Base-by-base conservation (phyloP, 1,140 invertebrate species). In the Artemia franciscana region DNA sequence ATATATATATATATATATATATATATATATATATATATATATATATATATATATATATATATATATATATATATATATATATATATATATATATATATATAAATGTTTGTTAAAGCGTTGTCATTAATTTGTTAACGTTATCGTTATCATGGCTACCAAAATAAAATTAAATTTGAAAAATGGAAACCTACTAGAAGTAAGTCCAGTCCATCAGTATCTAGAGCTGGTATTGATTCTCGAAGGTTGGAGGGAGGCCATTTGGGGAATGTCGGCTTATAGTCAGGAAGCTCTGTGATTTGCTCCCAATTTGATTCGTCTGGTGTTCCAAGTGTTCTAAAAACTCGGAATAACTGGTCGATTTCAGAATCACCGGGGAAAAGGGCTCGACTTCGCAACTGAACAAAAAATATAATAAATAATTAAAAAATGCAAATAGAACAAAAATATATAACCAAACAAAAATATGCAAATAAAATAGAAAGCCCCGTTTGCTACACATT, bases 321-420 rank as follows among this genome's bases (percentile, higher is more conserved):
- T 23, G 92, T 96, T 58, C 90, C 88, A 57, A 94, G 73, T 58
- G 86, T 86, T 65, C 84, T 79, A 73, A 96, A 97, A 71, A 96
- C 91, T 68, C 87, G 80, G 74, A 92, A 96, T 4, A 96, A 72
- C 71, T 96, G 91, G 76, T 96, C 91, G 67, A 96, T 96, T 75
- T 96, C 91, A n/a, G 88, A 92, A 73, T 96, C 91, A 9, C 91
- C 91, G 24, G 90, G 86, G 74, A 95, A 95, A 18, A 95, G 71
- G 24, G 90, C 83, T 66, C 80, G 79, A 66, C 82, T 83, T 26
- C 81, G 84, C 7, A 86, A 78, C 87, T 89, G 68, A 64, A 76
- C 77, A 66, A 68, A 66, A 58, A 68, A 15, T 56, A 64, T 23
- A 28, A 23, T 24, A n/a, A n/a, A n/a, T n/a, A n/a, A n/a, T n/a